Evolutionary conservation across 2,797 vertebrate species (phyloP), one percentile per base, ranked within the genome.

Genomic region (Fringilla coelebs): DNA sequence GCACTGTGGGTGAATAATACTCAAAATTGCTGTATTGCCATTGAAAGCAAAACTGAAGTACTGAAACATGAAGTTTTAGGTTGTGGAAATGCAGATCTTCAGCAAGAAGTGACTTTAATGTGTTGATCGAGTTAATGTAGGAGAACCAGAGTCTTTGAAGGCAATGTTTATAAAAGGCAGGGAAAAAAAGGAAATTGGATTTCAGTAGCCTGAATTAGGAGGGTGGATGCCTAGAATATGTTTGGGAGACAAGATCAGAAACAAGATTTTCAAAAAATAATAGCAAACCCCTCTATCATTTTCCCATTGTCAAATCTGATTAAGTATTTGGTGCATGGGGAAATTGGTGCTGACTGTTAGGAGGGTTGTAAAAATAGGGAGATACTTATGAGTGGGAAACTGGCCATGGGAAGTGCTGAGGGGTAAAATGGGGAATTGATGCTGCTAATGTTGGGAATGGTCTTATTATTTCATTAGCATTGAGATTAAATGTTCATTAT

Each of bases 241-340:
- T 49, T 74, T 58, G 38, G 36, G 38, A 76, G 26, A 58, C 16
- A 79, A 61, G 26, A 52, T 66, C 13, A 61, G 36, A 58, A 90
- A n/a, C 4, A 29, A 60, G 8, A 25, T 54, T 66, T 63, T 13
- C 1, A 55, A 79, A 65, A 5, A 66, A 24, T 20, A 28, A 17
- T 10, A 45, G 26, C 18, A 63, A n/a, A 29, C 3, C 2, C 1
- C 3, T 11, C 6, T 19, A 1, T 70, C 2, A 4, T 48, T 32
- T 74, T 55, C 34, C 20, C 21, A 16, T 2, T 41, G 24, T 74
- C 36, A 77, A 52, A 62, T 73, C 60, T 48, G 13, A 12, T 54
- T 5, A 78, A 62, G 7, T 54, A 51, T 6, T 60, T 62, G 28
- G 4, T 52, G 7, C 13, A 3, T 63, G 57, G 24, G 24, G 31